Conservation (phyloP, 2,113 vertebrate species). For the Bos javanicus region DNA sequence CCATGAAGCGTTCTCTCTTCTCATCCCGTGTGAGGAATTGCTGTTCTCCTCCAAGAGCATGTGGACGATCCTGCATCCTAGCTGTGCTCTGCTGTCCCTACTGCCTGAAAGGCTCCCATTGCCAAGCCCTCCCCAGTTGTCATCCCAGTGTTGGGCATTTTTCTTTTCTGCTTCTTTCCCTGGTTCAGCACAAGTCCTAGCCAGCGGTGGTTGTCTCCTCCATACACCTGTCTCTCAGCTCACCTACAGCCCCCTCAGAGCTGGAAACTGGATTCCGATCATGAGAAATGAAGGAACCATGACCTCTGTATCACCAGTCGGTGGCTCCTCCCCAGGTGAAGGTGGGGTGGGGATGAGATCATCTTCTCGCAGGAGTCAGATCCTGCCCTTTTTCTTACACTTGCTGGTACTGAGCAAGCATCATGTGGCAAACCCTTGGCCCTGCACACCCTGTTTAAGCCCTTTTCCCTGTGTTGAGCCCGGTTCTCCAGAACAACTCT, state of each 20-base stretch:
- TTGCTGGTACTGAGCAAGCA: no score
- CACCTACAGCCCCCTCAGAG: background rate
- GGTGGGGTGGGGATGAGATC: background rate
- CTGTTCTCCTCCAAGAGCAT: background rate
- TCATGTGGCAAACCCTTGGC: rapidly evolving
- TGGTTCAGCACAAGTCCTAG: background rate
- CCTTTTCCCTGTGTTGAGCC: background rate
- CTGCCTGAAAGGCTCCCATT: background rate
- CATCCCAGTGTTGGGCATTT: rapidly evolving
- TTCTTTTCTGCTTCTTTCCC: background rate
- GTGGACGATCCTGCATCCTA: background rate
- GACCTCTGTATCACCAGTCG: background rate
- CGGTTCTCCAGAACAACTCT: background rate
- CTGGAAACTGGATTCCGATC: background rate
- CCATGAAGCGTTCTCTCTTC: background rate
- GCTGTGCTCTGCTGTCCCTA: rapidly evolving
- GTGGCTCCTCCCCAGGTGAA: background rate
- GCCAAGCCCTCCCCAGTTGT: background rate
- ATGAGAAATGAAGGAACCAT: background rate
- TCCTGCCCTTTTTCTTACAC: no score
- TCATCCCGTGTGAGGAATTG: no score
- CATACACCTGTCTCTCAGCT: background rate
- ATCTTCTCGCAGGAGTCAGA: no score
- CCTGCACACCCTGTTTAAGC: no score
- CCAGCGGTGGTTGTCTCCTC: background rate